phyloP scores from a whole-genome alignment of 2,888 invertebrate species.

The Orthosia cruda region DNA sequence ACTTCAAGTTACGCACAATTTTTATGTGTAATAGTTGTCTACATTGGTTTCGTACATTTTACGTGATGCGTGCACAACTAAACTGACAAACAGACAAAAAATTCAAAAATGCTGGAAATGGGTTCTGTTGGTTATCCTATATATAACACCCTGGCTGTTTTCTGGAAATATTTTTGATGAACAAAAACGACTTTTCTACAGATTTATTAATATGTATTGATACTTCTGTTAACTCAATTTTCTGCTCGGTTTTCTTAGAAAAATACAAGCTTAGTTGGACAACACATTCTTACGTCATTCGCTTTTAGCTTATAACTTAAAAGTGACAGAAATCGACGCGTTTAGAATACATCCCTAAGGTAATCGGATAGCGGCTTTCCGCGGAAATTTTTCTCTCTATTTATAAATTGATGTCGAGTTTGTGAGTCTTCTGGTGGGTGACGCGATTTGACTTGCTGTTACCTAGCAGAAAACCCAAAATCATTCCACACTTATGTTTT shows the following conservation, averaged over 20 bases:
- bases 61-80: too few relatives aligned
- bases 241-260: not conserved
- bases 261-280: not conserved
- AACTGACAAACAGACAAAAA: too few relatives aligned
- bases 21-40: too few relatives aligned
- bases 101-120: too few relatives aligned
- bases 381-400: slow-evolving; percentile 84
- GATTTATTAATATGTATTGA: too few relatives aligned
- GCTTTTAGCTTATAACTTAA: slow-evolving; percentile 69
- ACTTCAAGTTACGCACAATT: too few relatives aligned
- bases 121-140: too few relatives aligned
- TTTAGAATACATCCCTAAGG: slow-evolving; percentile 84
- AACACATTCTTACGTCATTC: slow-evolving; percentile 8
- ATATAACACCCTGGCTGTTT: too few relatives aligned
- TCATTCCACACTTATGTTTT: not conserved
- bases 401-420: slow-evolving; percentile 85
- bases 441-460: slow-evolving; percentile 74
- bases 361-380: slow-evolving; percentile 88
- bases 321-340: slow-evolving; percentile 73
- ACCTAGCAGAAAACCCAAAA: slow-evolving; percentile 15
- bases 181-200: too few relatives aligned
- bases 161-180: too few relatives aligned
- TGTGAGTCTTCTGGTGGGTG: slow-evolving; percentile 78
- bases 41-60: too few relatives aligned
- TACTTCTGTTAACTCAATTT: too few relatives aligned